Conservation (phyloP, 64 coral and sea anemone genomes). For the Actinia tenebrosa region DNA sequence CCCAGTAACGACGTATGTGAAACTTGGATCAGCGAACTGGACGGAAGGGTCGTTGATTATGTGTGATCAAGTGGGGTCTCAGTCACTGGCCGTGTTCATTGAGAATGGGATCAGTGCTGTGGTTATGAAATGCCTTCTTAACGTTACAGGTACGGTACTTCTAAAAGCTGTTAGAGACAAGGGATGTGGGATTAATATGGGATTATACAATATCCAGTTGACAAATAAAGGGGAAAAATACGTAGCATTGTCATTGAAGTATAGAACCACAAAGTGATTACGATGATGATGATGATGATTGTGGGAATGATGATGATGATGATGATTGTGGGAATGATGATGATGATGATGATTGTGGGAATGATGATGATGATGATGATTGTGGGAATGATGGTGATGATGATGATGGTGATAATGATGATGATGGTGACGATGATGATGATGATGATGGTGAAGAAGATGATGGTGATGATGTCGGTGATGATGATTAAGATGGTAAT, state of each 20-base stretch:
- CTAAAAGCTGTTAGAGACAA: background rate
- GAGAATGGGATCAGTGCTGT: conserved; percentile 42
- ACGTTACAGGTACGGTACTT: conserved; percentile 5
- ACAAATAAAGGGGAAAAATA: too few species aligned
- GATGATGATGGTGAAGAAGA: background rate
- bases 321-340: too few species aligned
- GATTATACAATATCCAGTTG: too few species aligned
- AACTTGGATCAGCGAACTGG: conserved; percentile 21
- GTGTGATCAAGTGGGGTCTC: background rate
- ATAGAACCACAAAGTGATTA: too few species aligned
- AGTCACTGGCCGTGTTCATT: conserved; percentile 4
- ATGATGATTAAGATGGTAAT: too few species aligned
- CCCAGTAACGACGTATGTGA: background rate
- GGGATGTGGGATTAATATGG: too few species aligned
- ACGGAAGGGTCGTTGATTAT: background rate
- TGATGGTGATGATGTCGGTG: too few species aligned
- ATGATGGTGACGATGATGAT: too few species aligned
- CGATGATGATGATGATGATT: too few species aligned
- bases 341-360: too few species aligned
- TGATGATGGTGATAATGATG: too few species aligned
- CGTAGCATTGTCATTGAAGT: too few species aligned
- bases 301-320: background rate
- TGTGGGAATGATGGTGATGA: background rate
- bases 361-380: background rate
- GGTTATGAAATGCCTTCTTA: conserved; percentile 20